These are phyloP conservation scores for Trypoxylus dichotomus DNA, from an alignment of 1,140 invertebrate species.

Conservation along the genomic window DNA sequence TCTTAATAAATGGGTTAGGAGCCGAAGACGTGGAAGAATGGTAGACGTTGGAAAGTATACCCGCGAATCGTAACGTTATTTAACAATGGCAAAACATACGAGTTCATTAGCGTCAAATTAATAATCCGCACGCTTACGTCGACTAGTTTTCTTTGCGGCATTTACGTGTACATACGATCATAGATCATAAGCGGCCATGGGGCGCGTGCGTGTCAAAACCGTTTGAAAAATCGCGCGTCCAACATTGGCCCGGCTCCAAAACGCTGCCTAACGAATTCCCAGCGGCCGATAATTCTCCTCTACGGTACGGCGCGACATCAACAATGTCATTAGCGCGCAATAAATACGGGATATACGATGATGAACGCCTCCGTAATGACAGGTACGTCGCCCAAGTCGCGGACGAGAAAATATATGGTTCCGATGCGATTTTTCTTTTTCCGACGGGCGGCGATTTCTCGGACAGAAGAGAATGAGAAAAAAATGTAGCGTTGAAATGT, in stretches of 20 bases:
- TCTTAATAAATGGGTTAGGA: too few relatives aligned
- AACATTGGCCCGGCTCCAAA: not conserved
- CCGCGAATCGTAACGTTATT: too few relatives aligned
- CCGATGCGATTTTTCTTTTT: too few relatives aligned
- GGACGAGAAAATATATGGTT: too few relatives aligned
- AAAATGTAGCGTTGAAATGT: too few relatives aligned
- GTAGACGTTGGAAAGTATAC: too few relatives aligned
- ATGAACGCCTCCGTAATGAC: not conserved
- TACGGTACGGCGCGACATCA: not conserved
- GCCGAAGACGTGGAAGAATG: too few relatives aligned
- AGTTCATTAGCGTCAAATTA: conserved; percentile 22
- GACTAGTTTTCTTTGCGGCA: not conserved
- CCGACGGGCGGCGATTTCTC: too few relatives aligned
- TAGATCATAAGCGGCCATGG: not conserved
- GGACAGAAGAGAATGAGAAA: too few relatives aligned
- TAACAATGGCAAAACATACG: too few relatives aligned
- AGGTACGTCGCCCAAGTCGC: not conserved
- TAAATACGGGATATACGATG: not conserved
- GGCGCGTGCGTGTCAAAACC: not conserved
- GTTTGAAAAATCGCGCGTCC: not conserved
- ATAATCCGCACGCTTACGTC: not conserved
- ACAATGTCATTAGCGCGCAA: conserved; percentile 8
- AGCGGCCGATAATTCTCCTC: not conserved
- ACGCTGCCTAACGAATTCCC: not conserved
- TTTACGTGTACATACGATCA: not conserved